These are phyloP conservation scores for Octodonta nipae DNA, from an alignment of 2,888 invertebrate genomes.

Conservation along the genomic window DNA sequence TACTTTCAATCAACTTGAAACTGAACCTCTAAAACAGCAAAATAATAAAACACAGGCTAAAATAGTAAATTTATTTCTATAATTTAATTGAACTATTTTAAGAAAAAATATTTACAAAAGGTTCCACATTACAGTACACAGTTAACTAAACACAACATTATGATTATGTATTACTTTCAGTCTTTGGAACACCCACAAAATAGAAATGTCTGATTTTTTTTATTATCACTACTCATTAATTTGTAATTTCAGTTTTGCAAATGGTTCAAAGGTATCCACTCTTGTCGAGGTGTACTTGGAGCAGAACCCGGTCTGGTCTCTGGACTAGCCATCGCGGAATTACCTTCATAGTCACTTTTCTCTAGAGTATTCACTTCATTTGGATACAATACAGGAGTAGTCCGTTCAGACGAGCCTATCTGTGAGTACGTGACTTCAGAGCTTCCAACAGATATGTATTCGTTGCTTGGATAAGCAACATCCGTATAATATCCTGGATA, in stretches of 20 bases:
- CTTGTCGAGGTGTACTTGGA: slow-evolving; percentile 24
- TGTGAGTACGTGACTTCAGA: slow-evolving; percentile 26
- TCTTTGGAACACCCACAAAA: too few relatives aligned
- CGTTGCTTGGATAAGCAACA: slow-evolving; percentile 31
- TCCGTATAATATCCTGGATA: slow-evolving; percentile 33
- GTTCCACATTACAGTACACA: too few relatives aligned
- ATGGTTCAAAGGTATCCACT: slow-evolving; percentile 27
- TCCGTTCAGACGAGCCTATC: slow-evolving; percentile 19
- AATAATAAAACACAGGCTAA: too few relatives aligned
- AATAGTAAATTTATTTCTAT: too few relatives aligned
- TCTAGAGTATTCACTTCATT: slow-evolving; percentile 24
- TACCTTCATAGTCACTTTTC: slow-evolving; percentile 22
- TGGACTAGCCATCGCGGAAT: slow-evolving; percentile 11
- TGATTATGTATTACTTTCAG: too few relatives aligned
- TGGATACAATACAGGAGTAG: slow-evolving; percentile 23
- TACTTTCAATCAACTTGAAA: too few relatives aligned
- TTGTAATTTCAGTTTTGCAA: slow-evolving; percentile 20
- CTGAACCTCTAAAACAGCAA: too few relatives aligned
- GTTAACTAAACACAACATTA: too few relatives aligned
- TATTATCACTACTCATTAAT: too few relatives aligned
- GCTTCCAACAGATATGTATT: slow-evolving; percentile 29
- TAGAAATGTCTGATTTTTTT: too few relatives aligned
- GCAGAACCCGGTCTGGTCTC: slow-evolving; percentile 22
- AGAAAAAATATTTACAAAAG: too few relatives aligned
- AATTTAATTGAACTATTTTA: too few relatives aligned